Evolutionary conservation across 2,888 invertebrate genomes (phyloP), one percentile per base, ranked within the genome.

Genomic region (Baccha elongata): DNA sequence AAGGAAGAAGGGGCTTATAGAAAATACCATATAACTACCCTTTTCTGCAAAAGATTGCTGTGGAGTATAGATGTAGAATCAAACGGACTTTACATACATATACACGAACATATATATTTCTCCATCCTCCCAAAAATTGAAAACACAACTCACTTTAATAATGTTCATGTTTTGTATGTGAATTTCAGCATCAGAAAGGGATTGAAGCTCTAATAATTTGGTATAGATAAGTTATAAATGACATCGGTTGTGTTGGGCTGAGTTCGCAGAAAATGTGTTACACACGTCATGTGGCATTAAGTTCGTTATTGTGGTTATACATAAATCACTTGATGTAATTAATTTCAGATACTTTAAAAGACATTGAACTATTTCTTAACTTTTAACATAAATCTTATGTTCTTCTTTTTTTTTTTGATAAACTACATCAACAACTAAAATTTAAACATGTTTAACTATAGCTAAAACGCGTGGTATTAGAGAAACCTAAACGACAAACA

Each of bases 1-100:
- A n/a, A n/a, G 4, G 19, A 60, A 32, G 44, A 44, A 23, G 60
- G n/a, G 29, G n/a, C n/a, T 60, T 60, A 23, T 15, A 23, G 29
- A 42, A 29, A 60, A 29, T 26, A 26, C 42, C 42, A 60, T 42
- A 29, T 60, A 29, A 60, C 42, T 60, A 44, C 19, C 44, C 60
- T 60, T 44, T 29, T 15, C 29, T 44, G 0, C 0, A 19, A 44
- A 32, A 4, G 60, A 60, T 44, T n/a, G 23, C 40, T 60, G 42
- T 29, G 42, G 29, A 44, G 21, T 23, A 42, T 35, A 42, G 26
- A 26, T 40, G 15, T 42, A 26, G 7, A 5, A 40, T 8, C 29
- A 42, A 26, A 15, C 23, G 1, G 19, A n/a, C 35, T n/a, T n/a
- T 5, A 4, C 23, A 23, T 32, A 32, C 8, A 32, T 32, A 8